phyloP scores from a whole-genome alignment of 2,888 invertebrate genomes.

The Amaurobius ferox region DNA sequence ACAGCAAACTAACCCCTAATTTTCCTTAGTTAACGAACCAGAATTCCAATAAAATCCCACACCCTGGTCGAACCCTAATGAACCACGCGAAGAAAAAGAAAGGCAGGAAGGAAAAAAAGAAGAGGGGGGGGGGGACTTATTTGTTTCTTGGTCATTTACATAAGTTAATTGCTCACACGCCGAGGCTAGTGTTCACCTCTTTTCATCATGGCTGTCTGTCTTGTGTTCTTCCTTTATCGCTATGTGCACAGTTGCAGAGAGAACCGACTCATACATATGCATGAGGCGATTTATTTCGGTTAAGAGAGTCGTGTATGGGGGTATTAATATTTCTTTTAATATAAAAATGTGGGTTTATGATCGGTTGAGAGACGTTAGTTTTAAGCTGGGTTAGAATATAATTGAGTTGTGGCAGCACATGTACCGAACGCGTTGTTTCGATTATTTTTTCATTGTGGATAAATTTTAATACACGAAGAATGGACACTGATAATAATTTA shows the following conservation, averaged over 20 bases:
- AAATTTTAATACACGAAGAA: no score
- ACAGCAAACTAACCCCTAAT: slow-evolving; percentile 36
- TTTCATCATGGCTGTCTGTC: slow-evolving; percentile 56
- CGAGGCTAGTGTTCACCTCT: slow-evolving; percentile 30
- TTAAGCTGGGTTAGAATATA: no score
- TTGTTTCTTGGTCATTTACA: slow-evolving; percentile 69
- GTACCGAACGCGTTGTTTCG: no score
- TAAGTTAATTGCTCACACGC: slow-evolving; percentile 69
- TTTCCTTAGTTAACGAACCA: slow-evolving; percentile 61
- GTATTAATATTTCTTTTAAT: slow-evolving; percentile 18
- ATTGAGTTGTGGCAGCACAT: no score
- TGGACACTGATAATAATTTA: no score
- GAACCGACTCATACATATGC: slow-evolving; percentile 50
- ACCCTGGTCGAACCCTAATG: slow-evolving; percentile 65
- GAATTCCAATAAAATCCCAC: slow-evolving; percentile 66
- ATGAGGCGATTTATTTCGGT: slow-evolving; percentile 52
- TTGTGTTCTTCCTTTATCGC: slow-evolving; percentile 38
- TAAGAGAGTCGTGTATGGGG: slow-evolving; percentile 1
- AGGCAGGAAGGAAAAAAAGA: not conserved
- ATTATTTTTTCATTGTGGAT: no score
- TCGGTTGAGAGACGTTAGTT: slow-evolving; percentile 6
- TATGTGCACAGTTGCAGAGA: slow-evolving; percentile 23
- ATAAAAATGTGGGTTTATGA: slow-evolving; percentile 16
- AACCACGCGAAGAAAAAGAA: slow-evolving; percentile 7
- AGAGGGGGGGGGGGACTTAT: slow-evolving; percentile 32